Base-by-base conservation (phyloP, 2,797 vertebrate genomes). In the Anableps anableps region DNA sequence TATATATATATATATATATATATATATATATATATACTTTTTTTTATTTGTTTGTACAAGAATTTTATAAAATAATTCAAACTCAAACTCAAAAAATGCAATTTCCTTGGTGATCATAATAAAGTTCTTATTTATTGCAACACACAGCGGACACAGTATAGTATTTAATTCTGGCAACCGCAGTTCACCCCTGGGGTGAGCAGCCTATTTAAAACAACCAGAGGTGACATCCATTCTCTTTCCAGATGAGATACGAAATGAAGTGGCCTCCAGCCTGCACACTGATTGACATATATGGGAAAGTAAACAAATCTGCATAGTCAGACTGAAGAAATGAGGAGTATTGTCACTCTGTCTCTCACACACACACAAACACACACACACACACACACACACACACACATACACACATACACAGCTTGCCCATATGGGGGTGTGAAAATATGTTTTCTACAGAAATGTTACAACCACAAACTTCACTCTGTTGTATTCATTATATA, bases 181-280 rank as follows among this genome's bases (percentile, higher is more conserved):
- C 68, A 29, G 43, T 29, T 72, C n/a, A 29, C 26, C 43, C n/a
- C 3, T 19, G n/a, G 26, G 7, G 41, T 47, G 43, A 72, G 68
- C 23, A 72, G 68, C n/a, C n/a, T 47, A 72, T 47, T 45, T 72
- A 72, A 72, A 72, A 72, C 68, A 72, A 72, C 43, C 43, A 72
- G 43, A 72, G 43, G 43, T 72, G 68, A 45, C 68, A 72, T 72
- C 26, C 13, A n/a, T 47, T 72, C 68, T 47, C 43, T 29, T 47
- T 72, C 68, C 43, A 72, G 43, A 72, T 72, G 68, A 72, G 68
- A 72, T 72, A 47, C 14, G 0, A n/a, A 72, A 72, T 34, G 43
- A 50, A 36, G 31, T 76, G 50, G 34, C 50, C 34, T 41, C 43
- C 43, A 47, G 68, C 68, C 68, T 72, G 26, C 41, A 4, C 43